Percentiles rank a stretch among this genome's conserved stretches.
phyloP scores from a whole-genome alignment of 2,113 vertebrate genomes.

The Alces alces region DNA sequence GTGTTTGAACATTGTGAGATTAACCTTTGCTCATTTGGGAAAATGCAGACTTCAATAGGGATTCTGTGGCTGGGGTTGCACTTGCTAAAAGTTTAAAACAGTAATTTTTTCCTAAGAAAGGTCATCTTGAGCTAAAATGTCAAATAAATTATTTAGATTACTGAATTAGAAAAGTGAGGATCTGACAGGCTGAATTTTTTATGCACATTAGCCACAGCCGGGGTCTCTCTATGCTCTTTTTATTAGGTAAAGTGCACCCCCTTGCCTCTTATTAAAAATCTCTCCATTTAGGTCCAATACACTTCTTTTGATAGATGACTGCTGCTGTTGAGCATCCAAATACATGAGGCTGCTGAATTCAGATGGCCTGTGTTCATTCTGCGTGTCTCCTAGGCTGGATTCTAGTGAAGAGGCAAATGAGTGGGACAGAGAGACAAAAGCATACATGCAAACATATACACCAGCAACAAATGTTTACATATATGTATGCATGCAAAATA shows the following conservation, averaged over 20 bases:
- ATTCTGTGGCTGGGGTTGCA: slow-evolving; percentile 82
- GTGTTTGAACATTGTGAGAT: slow-evolving; percentile 81
- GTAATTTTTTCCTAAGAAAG: slow-evolving; percentile 90
- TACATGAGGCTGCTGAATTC: slow-evolving; percentile 65
- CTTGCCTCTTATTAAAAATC: slow-evolving; percentile 82
- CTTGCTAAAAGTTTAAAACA: slow-evolving; percentile 92
- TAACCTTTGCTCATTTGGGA: slow-evolving; percentile 85
- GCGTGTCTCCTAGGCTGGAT: not conserved
- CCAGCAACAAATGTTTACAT: not conserved
- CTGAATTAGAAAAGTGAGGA: slow-evolving; percentile 91
- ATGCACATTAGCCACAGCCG: slow-evolving; percentile 88
- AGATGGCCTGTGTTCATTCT: not conserved
- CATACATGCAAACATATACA: not conserved
- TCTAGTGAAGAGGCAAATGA: not conserved
- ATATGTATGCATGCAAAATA: not conserved
- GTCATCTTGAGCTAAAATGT: slow-evolving; percentile 92
- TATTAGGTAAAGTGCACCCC: slow-evolving; percentile 82
- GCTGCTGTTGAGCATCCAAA: slow-evolving; percentile 75
- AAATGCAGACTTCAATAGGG: slow-evolving; percentile 83
- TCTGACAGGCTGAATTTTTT: slow-evolving; percentile 91
- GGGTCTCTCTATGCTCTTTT: slow-evolving; percentile 83
- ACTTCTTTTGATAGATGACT: slow-evolving; percentile 77
- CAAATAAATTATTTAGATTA: slow-evolving; percentile 94
- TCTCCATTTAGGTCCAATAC: slow-evolving; percentile 77
- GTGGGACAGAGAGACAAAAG: not conserved